Base-by-base conservation (phyloP, 2,888 invertebrate species). In the Chrysotoxum bicinctum region DNA sequence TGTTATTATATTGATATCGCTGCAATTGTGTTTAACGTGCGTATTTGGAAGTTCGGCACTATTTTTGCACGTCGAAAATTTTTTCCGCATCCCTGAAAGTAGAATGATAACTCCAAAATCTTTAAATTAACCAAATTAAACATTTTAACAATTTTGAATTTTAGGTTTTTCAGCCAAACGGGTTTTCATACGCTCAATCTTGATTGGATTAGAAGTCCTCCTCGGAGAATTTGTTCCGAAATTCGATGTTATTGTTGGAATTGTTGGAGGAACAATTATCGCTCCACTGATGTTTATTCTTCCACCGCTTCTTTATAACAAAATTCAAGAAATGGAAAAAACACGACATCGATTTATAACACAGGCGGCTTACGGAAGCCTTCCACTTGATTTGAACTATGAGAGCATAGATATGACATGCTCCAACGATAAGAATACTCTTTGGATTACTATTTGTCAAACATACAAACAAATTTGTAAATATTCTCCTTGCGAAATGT, bases 281-380 rank as follows among this genome's bases (percentile, higher is more conserved):
- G 96, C 97, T 0, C 96, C 97, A 0, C 92, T 97, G 12, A 95
- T 97, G 88, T 98, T 97, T 88, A 94, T 98, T 79, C 94, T 97
- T 78, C 98, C 98, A 0, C 96, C 97, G 0, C 88, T 97, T 50
- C 94, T 98, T 89, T 97, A 97, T 90, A 92, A 95, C 0, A 95
- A 94, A 90, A 94, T 96, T 10, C 92, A 94, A 68, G 93, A 93
- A 64, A 92, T 95, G 88, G 91, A 92, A 87, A 89, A 89, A 8
- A 88, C 89, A 21, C 90, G 92, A 81, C 89, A 91, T 43, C 90
- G 91, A 3, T 89, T 90, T 16, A 90, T 89, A 0, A 89, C 90
- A 3, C 91, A 91, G 50, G 91, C 91, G 0, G 89, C 90, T 37
- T 91, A 91, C 48, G 91, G 91, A 19, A 91, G 90, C 21, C 77